Evolutionary conservation across 2,888 invertebrate genomes (phyloP).

Genomic region (Allygus modestus): DNA sequence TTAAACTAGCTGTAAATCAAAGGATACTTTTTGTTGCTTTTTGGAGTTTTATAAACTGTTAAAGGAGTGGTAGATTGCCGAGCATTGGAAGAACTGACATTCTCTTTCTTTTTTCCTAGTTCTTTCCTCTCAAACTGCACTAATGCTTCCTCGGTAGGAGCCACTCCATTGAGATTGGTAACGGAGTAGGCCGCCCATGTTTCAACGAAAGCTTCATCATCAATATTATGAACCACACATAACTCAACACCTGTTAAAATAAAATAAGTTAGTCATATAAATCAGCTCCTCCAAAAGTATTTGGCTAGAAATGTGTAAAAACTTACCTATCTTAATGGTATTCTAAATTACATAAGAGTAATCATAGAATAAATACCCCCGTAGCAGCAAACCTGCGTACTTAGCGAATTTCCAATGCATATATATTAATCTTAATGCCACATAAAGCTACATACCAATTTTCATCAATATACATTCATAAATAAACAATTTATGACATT

Average conservation of each 20-base stretch:
- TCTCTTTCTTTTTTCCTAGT: slow-evolving; percentile 75
- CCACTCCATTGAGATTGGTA: slow-evolving; percentile 80
- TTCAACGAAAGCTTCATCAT: slow-evolving; percentile 84
- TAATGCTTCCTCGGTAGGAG: slow-evolving; percentile 80
- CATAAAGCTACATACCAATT: too few species aligned
- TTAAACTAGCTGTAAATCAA: too few species aligned
- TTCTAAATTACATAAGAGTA: too few species aligned
- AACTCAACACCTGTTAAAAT: slow-evolving; percentile 78
- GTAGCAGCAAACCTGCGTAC: too few species aligned
- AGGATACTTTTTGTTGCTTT: slow-evolving; percentile 71
- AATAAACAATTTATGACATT: too few species aligned
- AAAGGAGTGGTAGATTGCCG: slow-evolving; percentile 19
- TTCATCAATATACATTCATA: too few species aligned
- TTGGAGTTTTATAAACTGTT: slow-evolving; percentile 64
- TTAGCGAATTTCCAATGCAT: too few species aligned
- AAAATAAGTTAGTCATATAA: slow-evolving; percentile 52
- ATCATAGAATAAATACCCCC: too few species aligned
- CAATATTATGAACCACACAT: slow-evolving; percentile 80
- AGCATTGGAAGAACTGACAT: background rate
- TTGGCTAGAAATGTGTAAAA: too few species aligned
- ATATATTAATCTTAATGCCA: too few species aligned
- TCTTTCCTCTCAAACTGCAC: slow-evolving; percentile 82
- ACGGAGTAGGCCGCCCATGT: slow-evolving; percentile 88
- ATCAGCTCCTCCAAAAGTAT: too few species aligned
- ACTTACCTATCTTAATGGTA: too few species aligned